Base-by-base conservation (phyloP, 2,888 invertebrate genomes). In the Sturmia bella region DNA sequence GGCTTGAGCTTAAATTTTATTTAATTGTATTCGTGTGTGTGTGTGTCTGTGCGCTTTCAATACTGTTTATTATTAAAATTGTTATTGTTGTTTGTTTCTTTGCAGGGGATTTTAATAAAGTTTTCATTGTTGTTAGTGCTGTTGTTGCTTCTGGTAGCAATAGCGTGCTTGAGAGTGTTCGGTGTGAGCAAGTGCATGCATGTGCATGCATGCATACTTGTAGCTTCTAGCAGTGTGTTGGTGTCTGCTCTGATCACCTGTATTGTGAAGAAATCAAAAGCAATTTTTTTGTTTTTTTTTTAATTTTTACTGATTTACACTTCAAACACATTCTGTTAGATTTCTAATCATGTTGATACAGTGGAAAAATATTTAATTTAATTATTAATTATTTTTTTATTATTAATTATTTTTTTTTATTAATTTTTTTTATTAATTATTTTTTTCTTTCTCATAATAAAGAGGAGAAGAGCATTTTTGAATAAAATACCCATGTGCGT, bases 191-290 rank as follows among this genome's bases (percentile, higher is more conserved):
- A n/a, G 21, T 64, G 13, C 52, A 15, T 43, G 56, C 59, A 1
- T 66, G 2, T 63, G 48, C 48, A 32, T 45, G 21, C 11, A 32
- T 56, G 19, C 41, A 13, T 27, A 19, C 19, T 61, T 9, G 13
- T 19, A 17, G 56, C 19, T 3, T 32, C n/a, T 39, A 27, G 21
- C 37, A 21, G 3, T 54, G 17, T 54, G 27, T 19, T 19, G 17
- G 12, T 64, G 69, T 48, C 59, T 72, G 69, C 69, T 81, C 81
- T 72, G 69, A 74, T 81, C 81, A 81, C 81, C 73, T 77, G 81
- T 77, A 81, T 66, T 45, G 72, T 81, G 59, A 68, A 80, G 81
- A 81, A 81, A 81, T 73, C 68, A 81, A 76, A 76, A 39, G 32
- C 56, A 73, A 68, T 64, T 64, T 70, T 7, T 32, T 32, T 27